Conservation (phyloP, 2,113 vertebrate genomes). For the Oreamnos americanus region DNA sequence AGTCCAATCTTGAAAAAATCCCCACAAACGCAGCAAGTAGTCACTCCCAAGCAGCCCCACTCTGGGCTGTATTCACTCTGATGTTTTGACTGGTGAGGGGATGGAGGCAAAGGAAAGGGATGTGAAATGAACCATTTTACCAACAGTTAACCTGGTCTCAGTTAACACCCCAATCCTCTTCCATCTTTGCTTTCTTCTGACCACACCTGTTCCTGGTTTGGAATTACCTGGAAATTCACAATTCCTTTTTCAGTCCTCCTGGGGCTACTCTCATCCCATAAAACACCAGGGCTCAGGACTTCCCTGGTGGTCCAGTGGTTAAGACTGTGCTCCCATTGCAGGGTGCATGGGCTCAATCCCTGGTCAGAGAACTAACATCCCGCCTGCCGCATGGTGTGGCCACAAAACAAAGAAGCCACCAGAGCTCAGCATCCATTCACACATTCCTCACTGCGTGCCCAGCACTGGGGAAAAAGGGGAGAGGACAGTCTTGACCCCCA, state of each 20-base stretch:
- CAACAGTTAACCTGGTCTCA: background rate
- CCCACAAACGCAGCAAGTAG: background rate
- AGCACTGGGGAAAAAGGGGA: background rate
- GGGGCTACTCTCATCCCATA: background rate
- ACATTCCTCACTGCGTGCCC: background rate
- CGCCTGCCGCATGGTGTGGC: fast-evolving
- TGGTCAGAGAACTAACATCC: background rate
- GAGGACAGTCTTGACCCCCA: background rate
- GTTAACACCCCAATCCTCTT: background rate
- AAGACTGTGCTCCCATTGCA: background rate
- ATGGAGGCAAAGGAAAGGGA: background rate
- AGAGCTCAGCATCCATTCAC: background rate
- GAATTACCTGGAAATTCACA: background rate
- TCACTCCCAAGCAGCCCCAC: background rate
- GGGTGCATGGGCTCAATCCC: background rate
- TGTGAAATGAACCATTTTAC: background rate
- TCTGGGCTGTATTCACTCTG: background rate
- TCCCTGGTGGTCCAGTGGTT: background rate
- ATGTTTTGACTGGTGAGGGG: background rate
- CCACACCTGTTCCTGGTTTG: background rate
- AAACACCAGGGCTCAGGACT: background rate
- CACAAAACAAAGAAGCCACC: background rate
- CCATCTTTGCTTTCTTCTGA: background rate
- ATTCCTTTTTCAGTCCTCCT: background rate
- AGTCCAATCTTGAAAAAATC: background rate